phyloP scores from a whole-genome alignment of 2,113 vertebrate species.

The Eurystomus gularis region DNA sequence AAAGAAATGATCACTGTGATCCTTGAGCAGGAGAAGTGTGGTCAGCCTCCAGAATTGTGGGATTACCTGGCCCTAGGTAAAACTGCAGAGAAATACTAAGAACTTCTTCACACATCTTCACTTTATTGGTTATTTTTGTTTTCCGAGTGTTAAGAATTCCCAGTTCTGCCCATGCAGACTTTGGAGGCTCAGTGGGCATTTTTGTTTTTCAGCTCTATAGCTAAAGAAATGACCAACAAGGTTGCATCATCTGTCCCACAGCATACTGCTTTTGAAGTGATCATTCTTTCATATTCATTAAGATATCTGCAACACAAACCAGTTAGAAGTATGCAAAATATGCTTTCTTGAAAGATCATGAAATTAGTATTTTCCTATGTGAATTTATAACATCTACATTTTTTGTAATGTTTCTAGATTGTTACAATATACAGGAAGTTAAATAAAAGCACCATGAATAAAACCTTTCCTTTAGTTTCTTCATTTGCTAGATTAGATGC shows the following conservation, averaged over 20 bases:
- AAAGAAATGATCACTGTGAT: rapidly evolving
- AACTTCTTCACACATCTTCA: neutral
- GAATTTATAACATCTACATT: neutral
- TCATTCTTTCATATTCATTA: neutral
- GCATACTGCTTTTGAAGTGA: neutral
- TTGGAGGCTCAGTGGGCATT: neutral
- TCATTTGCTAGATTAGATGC: slow-evolving; percentile 1
- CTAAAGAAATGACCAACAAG: neutral
- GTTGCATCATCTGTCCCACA: neutral
- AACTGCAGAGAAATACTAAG: neutral
- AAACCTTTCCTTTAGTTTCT: neutral
- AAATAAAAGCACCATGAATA: neutral
- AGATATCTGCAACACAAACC: neutral
- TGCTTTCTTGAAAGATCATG: neutral
- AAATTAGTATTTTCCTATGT: neutral
- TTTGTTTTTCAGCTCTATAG: neutral
- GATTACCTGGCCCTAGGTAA: neutral
- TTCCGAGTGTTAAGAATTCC: neutral
- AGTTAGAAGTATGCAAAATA: neutral
- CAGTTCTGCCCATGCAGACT: neutral
- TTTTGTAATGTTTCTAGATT: neutral
- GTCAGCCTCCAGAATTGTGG: neutral
- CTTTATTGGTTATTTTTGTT: neutral
- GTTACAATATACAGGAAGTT: neutral
- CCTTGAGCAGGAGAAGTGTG: neutral